A percentile compares a stretch with the other conserved stretches of the same genome.
Evolutionary conservation across 2,113 vertebrate genomes (phyloP).

Genomic region (Bubo blakistoni): DNA sequence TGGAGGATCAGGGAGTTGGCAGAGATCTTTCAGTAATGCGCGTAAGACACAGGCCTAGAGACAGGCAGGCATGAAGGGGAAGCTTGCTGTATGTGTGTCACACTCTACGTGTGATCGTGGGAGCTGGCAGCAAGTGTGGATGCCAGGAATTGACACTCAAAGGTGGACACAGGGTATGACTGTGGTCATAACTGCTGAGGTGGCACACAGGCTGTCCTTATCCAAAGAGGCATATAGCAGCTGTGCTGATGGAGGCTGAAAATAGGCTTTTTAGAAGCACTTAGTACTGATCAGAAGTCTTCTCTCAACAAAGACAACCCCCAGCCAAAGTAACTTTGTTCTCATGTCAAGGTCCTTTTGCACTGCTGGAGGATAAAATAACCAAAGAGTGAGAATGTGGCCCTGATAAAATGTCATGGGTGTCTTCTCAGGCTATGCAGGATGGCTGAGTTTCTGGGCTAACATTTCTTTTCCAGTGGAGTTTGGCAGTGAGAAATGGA

Average conservation of each 20-base stretch:
- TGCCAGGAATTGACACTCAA: not conserved
- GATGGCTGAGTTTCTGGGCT: not conserved
- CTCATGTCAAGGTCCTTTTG: not conserved
- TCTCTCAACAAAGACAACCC: not conserved
- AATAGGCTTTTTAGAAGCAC: not conserved
- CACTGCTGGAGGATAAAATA: not conserved
- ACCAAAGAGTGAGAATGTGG: not conserved
- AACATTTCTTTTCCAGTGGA: not conserved
- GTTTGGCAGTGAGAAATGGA: not conserved
- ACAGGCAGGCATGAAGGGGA: not conserved
- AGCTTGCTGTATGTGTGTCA: not conserved
- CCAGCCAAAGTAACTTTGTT: not conserved
- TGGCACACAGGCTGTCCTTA: not conserved
- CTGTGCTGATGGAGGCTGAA: not conserved
- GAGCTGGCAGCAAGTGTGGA: not conserved
- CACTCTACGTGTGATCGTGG: not conserved
- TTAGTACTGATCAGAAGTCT: not conserved
- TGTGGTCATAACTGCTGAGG: not conserved
- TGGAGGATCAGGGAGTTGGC: not conserved
- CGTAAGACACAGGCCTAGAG: not conserved
- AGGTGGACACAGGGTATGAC: not conserved
- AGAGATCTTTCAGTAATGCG: not conserved
- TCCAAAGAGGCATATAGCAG: not conserved
- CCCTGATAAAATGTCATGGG: not conserved
- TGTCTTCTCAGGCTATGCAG: not conserved